A percentile compares a stretch with the other conserved stretches of the same genome.
Evolutionary conservation across 1,140 invertebrate species (phyloP).

Genomic region (Caenorhabditis tropicalis): DNA sequence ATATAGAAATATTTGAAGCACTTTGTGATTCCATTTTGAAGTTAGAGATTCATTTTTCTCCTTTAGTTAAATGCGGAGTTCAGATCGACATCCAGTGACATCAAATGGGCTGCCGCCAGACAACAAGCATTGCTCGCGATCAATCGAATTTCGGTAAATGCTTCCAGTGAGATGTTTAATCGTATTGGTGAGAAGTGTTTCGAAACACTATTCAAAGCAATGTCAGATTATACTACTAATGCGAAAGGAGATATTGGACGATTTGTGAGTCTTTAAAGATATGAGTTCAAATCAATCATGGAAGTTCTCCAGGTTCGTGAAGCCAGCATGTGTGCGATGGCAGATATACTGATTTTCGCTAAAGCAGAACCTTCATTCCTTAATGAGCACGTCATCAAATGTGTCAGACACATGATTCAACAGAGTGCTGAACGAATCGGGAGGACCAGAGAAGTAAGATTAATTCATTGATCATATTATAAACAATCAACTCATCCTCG

Average conservation of each 20-base stretch:
- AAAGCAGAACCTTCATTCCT: neutral
- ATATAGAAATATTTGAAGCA: constrained; percentile 4
- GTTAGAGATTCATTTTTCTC: neutral
- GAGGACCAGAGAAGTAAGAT: neutral
- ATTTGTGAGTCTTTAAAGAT: neutral
- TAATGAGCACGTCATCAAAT: neutral
- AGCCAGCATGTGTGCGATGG: constrained; percentile 29
- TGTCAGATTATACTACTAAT: neutral
- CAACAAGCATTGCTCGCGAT: neutral
- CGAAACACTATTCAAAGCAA: constrained; percentile 2
- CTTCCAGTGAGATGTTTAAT: neutral
- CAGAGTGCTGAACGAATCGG: neutral
- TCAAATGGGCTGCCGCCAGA: neutral
- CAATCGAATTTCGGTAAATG: neutral
- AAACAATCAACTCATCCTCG: neutral
- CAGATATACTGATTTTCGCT: neutral
- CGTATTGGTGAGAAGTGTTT: neutral
- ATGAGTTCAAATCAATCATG: no score
- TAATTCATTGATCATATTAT: neutral
- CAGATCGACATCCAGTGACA: neutral
- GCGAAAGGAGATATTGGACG: neutral
- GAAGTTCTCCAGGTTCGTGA: constrained; percentile 5
- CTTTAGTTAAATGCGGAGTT: neutral
- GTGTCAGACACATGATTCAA: neutral
- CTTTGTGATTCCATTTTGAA: constrained; percentile 7